phyloP scores from a whole-genome alignment of 2,113 vertebrate species.

The Grallaria varia region DNA sequence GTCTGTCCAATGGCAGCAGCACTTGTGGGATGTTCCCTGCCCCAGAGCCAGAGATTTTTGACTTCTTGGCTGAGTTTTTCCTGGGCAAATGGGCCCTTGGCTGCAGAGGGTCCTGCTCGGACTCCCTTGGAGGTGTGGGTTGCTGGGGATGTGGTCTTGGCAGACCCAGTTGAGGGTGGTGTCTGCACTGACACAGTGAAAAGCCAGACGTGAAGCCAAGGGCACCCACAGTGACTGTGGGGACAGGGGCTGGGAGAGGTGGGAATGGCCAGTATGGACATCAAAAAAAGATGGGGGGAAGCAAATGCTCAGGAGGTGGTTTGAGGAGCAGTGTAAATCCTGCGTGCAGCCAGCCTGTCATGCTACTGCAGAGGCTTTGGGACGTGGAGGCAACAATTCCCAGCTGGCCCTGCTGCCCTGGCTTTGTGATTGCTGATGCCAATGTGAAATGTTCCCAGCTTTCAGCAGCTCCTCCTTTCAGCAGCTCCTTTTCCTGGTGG shows the following conservation, averaged over 20 bases:
- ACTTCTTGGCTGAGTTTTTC: not conserved
- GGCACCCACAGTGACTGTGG: not conserved
- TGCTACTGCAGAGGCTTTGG: not conserved
- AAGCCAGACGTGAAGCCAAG: not conserved
- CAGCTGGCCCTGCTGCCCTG: not conserved
- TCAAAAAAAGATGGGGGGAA: not conserved
- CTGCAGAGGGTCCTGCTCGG: not conserved
- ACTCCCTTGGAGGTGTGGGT: not conserved
- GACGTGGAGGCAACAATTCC: not conserved
- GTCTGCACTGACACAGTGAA: not conserved
- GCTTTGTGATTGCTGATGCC: not conserved
- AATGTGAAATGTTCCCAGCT: not conserved
- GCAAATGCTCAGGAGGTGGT: not conserved
- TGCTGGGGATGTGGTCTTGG: not conserved
- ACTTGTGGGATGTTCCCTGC: not conserved
- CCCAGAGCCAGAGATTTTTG: not conserved
- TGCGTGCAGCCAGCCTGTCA: not conserved
- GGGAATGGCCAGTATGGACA: not conserved
- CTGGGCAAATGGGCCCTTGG: not conserved
- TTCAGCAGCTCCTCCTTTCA: not conserved
- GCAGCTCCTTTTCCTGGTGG: not conserved
- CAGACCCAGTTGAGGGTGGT: not conserved
- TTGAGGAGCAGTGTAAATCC: not conserved
- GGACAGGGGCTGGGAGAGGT: not conserved
- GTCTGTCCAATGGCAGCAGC: fast-evolving